Evolutionary conservation across 2,888 invertebrate species (phyloP), one percentile per base, ranked within the genome.

Genomic region (Homarus gammarus): DNA sequence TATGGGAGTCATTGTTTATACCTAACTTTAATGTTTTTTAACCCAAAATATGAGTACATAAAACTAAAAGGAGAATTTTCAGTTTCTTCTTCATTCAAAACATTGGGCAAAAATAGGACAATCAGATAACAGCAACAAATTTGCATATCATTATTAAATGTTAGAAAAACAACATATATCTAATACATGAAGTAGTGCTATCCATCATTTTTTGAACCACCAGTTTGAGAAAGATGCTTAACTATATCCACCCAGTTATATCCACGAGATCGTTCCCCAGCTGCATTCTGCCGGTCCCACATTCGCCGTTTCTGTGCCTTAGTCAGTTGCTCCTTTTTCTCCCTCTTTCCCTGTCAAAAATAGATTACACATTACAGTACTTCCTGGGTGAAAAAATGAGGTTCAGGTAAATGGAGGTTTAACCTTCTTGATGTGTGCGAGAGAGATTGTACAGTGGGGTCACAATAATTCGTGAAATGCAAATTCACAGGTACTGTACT

Each of bases 181-280:
- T 64, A 64, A 64, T 27, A 64, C 64, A 64, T 3, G n/a, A 27
- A 15, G 6, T 27, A 27, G 61, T 87, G 87, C 64, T 88, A 88
- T 88, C 88, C 83, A 56, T 88, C 88, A 75, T 83, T 88, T 75
- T 88, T 88, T 12, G 77, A 61, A 38, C 38, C 44, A 18, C 95
- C 96, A 83, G 96, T 96, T 93, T 98, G 98, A 15, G 97, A 97
- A 89, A 99, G 95, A 94, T 99, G 99, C 94, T 97, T 98, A n/a
- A 99, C 96, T 91, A 99, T 96, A 93, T 99, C 99, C 15, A 99
- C 96, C 99, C 99, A 99, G 94, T 99, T 96, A 96, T 96, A 98
- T 0, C 99, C 99, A 44, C 99, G 95, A 0, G 97, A 97, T 92
- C 95, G 96, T 93, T 98, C 98, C 49, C 96, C 94, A 22, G 93